Conservation (phyloP, 2,113 vertebrate species). For the Anguilla japonica region DNA sequence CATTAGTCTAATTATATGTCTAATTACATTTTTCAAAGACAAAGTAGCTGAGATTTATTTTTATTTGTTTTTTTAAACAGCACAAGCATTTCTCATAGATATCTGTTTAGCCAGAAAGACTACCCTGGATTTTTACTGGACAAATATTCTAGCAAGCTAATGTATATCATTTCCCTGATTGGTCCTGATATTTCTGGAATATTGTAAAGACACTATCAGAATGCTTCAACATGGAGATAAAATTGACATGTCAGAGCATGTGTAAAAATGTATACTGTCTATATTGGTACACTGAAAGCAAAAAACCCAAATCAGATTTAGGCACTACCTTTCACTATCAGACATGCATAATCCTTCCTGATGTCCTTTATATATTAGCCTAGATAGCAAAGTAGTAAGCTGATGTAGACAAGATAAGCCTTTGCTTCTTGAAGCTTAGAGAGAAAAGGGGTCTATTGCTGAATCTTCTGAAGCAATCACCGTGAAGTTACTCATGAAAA, state of each 20-base stretch:
- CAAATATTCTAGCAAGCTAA: background rate
- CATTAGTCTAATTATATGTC: too few species aligned
- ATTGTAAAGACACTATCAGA: background rate
- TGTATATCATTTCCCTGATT: background rate
- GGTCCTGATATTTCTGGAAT: background rate
- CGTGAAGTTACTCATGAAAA: background rate
- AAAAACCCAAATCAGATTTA: background rate
- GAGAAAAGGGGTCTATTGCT: background rate
- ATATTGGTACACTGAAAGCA: background rate
- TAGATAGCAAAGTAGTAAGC: background rate
- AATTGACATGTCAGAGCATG: background rate
- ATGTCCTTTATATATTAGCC: background rate
- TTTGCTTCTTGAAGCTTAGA: background rate
- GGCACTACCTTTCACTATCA: background rate
- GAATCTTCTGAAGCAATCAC: background rate
- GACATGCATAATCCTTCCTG: background rate
- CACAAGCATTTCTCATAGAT: too few species aligned
- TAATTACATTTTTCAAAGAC: too few species aligned
- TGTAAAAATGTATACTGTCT: background rate
- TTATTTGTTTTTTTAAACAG: too few species aligned
- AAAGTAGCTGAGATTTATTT: too few species aligned
- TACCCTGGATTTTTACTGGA: background rate
- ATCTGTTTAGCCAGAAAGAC: too few species aligned
- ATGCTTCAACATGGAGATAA: background rate
- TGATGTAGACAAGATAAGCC: background rate